phyloP scores from a whole-genome alignment of 2,113 vertebrate species.

The Stictonetta naevosa region DNA sequence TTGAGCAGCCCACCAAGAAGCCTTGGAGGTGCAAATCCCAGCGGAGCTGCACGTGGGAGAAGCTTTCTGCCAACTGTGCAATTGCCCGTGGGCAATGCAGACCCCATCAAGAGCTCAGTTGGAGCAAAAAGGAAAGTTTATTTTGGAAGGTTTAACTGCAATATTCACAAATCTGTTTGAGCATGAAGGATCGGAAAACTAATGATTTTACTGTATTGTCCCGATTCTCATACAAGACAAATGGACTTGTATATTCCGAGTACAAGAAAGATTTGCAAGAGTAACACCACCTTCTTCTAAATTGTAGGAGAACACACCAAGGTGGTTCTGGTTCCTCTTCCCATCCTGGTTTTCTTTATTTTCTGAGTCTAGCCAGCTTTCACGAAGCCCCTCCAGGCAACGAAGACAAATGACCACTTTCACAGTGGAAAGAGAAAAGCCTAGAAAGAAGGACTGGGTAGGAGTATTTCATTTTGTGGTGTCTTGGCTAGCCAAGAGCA shows the following conservation, averaged over 20 bases:
- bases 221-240: not conserved
- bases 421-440: not conserved
- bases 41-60: not conserved
- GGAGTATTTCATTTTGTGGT: not conserved
- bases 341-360: not conserved
- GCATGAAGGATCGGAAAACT: not conserved
- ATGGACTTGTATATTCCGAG: accelerated
- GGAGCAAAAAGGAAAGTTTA: not conserved
- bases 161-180: not conserved
- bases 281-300: not conserved
- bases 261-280: not conserved
- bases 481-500: not conserved
- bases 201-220: not conserved
- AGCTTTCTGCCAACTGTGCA: not conserved
- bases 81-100: conserved; percentile 32
- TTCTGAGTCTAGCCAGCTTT: not conserved
- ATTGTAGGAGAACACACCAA: not conserved
- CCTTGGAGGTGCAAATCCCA: not conserved
- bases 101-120: not conserved
- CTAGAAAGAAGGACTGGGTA: not conserved
- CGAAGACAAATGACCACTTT: not conserved
- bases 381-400: not conserved
- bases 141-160: conserved; percentile 6
- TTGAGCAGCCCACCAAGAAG: not conserved
- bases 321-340: not conserved